phyloP scores from a whole-genome alignment of 2,888 invertebrate genomes.

The Amblyjoppa proteus region DNA sequence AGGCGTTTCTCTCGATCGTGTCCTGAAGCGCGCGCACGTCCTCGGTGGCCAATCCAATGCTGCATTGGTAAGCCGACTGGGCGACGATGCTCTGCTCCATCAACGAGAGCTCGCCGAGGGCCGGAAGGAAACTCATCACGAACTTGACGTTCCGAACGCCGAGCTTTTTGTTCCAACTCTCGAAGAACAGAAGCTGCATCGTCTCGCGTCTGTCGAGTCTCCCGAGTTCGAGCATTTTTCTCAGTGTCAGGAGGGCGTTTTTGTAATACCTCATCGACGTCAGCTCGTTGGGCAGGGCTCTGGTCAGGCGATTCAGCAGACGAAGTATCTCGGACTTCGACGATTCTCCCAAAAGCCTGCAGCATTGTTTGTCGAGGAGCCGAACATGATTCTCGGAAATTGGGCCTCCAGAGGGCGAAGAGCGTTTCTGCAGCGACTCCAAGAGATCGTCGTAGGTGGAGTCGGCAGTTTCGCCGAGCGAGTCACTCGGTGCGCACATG shows the following conservation, averaged over 20 bases:
- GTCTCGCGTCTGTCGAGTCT: slow-evolving; percentile 46
- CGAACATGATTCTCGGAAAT: background rate
- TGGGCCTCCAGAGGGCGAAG: background rate
- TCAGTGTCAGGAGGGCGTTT: slow-evolving; percentile 56
- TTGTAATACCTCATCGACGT: slow-evolving; percentile 52
- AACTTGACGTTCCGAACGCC: slow-evolving; percentile 24
- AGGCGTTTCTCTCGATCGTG: slow-evolving; percentile 81
- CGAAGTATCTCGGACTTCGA: slow-evolving; percentile 57
- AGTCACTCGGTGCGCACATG: background rate
- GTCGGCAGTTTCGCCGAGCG: background rate
- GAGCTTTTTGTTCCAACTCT: slow-evolving; percentile 55
- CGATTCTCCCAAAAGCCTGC: slow-evolving; percentile 52
- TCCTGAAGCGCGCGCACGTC: slow-evolving; percentile 65
- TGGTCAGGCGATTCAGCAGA: slow-evolving; percentile 59
- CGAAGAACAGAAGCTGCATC: slow-evolving; percentile 68
- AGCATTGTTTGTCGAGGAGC: slow-evolving; percentile 53
- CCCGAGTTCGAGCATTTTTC: slow-evolving; percentile 26
- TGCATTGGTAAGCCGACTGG: slow-evolving; percentile 64
- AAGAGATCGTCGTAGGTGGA: slow-evolving; percentile 12
- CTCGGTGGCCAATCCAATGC: slow-evolving; percentile 45
- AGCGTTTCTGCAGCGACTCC: background rate
- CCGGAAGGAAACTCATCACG: slow-evolving; percentile 61
- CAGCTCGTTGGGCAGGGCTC: slow-evolving; percentile 25
- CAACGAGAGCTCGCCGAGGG: slow-evolving; percentile 57
- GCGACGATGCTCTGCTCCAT: slow-evolving; percentile 69